Percentiles rank a stretch among this genome's conserved stretches.
Evolutionary conservation across 2,113 vertebrate species (phyloP).

Genomic region (Carassius auratus): DNA sequence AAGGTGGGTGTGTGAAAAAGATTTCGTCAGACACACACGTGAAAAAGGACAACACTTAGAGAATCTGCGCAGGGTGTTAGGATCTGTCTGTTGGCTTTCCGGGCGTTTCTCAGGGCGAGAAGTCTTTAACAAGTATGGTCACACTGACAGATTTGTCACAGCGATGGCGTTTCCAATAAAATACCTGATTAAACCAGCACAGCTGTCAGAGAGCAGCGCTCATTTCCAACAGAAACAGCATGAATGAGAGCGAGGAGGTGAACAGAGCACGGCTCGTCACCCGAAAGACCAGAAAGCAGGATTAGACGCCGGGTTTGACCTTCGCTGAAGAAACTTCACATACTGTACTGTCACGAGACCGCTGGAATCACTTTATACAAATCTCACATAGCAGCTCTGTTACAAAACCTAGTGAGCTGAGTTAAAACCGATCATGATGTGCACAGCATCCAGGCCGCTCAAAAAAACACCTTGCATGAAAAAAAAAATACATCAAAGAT

Average conservation of each 20-base stretch:
- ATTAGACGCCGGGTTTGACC: background rate
- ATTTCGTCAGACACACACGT: background rate
- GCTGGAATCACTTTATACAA: background rate
- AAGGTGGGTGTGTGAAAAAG: conserved; percentile 24
- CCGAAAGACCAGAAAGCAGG: background rate
- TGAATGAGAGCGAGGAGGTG: background rate
- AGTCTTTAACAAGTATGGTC: background rate
- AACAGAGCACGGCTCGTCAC: background rate
- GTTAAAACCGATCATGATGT: background rate
- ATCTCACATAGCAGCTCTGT: background rate
- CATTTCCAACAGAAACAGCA: background rate
- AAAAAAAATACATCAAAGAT: background rate
- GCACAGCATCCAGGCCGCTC: background rate
- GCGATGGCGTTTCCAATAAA: background rate
- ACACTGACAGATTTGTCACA: conserved; percentile 16
- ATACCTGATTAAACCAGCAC: conserved; percentile 1
- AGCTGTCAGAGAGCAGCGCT: background rate
- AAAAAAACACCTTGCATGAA: background rate
- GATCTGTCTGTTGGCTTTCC: background rate
- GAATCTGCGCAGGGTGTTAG: background rate
- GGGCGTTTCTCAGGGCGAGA: background rate
- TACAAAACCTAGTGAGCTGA: background rate
- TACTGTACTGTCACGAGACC: background rate
- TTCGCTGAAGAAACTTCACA: background rate
- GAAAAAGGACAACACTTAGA: background rate